Base-by-base conservation (phyloP, 2,797 vertebrate species). In the Fringilla coelebs region DNA sequence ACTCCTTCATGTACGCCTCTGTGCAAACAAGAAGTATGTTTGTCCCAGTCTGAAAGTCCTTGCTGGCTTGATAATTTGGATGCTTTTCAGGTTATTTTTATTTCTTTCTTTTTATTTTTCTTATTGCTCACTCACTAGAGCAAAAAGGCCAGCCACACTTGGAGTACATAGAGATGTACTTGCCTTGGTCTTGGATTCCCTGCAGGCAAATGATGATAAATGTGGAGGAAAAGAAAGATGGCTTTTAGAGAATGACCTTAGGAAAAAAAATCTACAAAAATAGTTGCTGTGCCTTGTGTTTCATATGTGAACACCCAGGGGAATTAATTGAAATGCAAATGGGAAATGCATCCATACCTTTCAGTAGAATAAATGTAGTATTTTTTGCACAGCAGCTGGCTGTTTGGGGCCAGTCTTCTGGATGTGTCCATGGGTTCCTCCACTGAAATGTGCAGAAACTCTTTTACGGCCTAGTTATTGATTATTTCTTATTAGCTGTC, bases 221-320 rank as follows among this genome's bases (percentile, higher is more conserved):
- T 85, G 85, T 32, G 26, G 63, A 90, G 45, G 70, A 87, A 86
- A 86, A 90, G 34, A 88, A 88, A 78, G 51, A 76, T 20, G 26
- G 65, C 70, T 96, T 96, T 93, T 93, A 91, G 90, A 94, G 55
- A 90, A 70, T 86, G 83, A 96, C 94, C 55, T 88, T 88, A 94
- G 76, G 83, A 96, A 94, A 91, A 45, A 90, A 76, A 66, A 92
- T 15, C 57, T 78, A 45, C 77, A 96, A 88, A 92, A 94, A 71
- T 71, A 86, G 73, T 93, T 94, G 38, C 71, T 79, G 13, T 84
- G 63, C 41, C 52, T 94, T 10, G 2, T 88, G 34, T 79, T 94
- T 93, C 20, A 34, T 87, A 40, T 82, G 49, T 90, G 76, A 84
- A 94, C 76, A 85, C 18, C 38, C 45, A 51, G 63, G 41, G n/a